Conservation (phyloP, 2,888 invertebrate genomes). For the Harmothoe impar region DNA sequence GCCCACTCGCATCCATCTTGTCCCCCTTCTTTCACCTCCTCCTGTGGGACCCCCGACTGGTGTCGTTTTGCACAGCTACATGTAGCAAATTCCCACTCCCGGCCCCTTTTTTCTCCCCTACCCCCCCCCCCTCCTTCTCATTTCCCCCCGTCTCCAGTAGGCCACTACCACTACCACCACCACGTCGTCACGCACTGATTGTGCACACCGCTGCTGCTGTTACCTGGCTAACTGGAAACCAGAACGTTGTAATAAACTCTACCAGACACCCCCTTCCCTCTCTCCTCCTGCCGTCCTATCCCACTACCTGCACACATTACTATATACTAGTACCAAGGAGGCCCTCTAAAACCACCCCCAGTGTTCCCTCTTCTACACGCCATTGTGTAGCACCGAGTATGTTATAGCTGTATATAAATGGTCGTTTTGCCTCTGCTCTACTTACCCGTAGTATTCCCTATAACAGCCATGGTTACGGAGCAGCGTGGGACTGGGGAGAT, state of each 20-base stretch:
- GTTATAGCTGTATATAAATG: no score
- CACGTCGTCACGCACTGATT: not conserved
- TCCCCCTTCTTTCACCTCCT: not conserved
- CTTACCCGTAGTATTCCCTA: no score
- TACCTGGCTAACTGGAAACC: constrained; percentile 2
- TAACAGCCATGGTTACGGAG: no score
- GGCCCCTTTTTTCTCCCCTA: not conserved
- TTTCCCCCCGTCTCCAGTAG: not conserved
- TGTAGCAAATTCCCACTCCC: constrained; percentile 30
- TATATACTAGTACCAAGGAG: no score
- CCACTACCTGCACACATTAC: not conserved
- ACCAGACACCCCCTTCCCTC: not conserved
- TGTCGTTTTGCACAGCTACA: not conserved
- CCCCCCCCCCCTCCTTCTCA: not conserved
- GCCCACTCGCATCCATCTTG: not conserved
- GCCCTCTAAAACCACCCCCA: no score
- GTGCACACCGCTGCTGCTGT: not conserved
- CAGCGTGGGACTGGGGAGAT: no score
- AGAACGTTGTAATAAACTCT: constrained; percentile 30
- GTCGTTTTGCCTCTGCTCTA: no score
- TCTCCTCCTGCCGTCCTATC: not conserved
- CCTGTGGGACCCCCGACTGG: not conserved
- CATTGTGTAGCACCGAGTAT: no score
- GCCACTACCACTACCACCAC: not conserved
- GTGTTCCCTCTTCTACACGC: no score